A percentile compares a stretch with the other conserved stretches of the same genome.
Evolutionary conservation across 2,888 invertebrate species (phyloP).

Genomic region (Toxonevra muliebris): DNA sequence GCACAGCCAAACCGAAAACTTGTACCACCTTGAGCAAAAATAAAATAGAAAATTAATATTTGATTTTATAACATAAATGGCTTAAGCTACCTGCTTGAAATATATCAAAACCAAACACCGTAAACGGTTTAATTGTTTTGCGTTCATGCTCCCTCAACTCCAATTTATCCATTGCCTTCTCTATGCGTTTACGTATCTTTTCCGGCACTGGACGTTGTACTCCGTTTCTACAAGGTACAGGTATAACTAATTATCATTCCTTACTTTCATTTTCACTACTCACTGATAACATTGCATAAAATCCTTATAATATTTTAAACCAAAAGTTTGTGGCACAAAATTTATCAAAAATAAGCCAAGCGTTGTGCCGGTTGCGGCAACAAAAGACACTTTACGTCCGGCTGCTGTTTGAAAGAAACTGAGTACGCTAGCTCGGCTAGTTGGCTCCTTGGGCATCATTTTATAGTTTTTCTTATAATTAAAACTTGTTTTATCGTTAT

Average conservation of each 20-base stretch:
- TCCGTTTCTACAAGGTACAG: constrained; percentile 68
- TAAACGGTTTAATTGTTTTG: constrained; percentile 72
- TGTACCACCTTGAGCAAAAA: constrained; percentile 61
- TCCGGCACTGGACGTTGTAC: constrained; percentile 68
- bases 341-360: constrained; percentile 49
- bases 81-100: constrained; percentile 71
- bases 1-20: constrained; percentile 71
- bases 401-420: constrained; percentile 17
- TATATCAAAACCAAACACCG: constrained; percentile 77
- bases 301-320: constrained; percentile 71
- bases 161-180: constrained; percentile 71
- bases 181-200: constrained; percentile 66
- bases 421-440: constrained; percentile 10
- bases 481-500: neutral
- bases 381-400: constrained; percentile 8
- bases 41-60: neutral
- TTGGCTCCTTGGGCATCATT: constrained; percentile 17
- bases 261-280: constrained; percentile 32
- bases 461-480: neutral
- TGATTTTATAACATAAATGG: neutral
- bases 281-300: constrained; percentile 74
- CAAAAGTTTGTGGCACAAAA: constrained; percentile 71
- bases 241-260: neutral
- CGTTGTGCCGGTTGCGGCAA: constrained; percentile 15
- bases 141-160: constrained; percentile 67